Percentiles rank a stretch among this genome's conserved stretches.
Evolutionary conservation across 1,140 invertebrate species (phyloP).

Genomic region (Trichonephila inaurata): DNA sequence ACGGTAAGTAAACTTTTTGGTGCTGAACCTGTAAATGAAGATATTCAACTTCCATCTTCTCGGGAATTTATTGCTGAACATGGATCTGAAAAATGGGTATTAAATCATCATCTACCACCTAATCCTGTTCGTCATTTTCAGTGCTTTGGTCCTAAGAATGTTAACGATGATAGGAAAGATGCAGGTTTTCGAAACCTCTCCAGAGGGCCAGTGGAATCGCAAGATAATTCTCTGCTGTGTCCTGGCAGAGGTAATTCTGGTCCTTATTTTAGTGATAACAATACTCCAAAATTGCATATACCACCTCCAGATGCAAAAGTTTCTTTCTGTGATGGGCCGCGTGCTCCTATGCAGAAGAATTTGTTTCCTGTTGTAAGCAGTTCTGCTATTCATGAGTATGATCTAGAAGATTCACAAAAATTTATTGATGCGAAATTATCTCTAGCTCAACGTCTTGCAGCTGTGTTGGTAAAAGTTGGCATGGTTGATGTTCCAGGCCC

Average conservation of each 20-base stretch:
- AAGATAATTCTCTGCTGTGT: background rate
- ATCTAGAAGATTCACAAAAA: background rate
- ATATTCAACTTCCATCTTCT: background rate
- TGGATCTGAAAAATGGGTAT: background rate
- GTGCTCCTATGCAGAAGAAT: background rate
- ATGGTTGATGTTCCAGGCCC: constrained; percentile 70
- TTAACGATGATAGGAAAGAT: background rate
- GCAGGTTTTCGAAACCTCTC: background rate
- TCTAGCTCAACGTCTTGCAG: constrained; percentile 64
- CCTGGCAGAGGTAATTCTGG: background rate
- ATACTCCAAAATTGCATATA: background rate
- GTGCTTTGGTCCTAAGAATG: background rate
- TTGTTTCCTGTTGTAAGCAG: constrained; percentile 61
- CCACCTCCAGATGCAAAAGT: constrained; percentile 62
- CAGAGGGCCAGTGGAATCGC: background rate
- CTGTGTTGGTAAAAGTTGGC: constrained; percentile 65
- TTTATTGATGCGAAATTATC: constrained; percentile 48
- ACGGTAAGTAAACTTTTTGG: constrained; percentile 69
- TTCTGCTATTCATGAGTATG: background rate
- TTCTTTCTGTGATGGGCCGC: constrained; percentile 45
- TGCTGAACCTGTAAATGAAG: background rate
- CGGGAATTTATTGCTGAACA: background rate
- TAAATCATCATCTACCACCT: background rate
- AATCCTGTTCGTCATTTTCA: background rate
- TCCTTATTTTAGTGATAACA: background rate